Conservation (phyloP, 2,113 vertebrate species). For the Actinemys pallida region DNA sequence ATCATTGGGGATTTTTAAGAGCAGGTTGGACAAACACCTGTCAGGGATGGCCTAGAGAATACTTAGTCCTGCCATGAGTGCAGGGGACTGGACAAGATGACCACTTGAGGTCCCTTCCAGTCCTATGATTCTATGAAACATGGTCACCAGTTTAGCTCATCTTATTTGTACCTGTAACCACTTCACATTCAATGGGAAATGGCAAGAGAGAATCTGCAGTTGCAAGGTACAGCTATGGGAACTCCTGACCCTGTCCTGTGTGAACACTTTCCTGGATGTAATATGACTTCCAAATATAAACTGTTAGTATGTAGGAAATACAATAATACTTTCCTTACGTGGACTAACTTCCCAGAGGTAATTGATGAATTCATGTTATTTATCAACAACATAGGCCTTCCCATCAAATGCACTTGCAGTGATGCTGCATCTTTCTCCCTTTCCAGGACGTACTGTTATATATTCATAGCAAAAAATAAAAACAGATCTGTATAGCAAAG, state of each 20-base stretch:
- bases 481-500: background rate
- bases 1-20: too few relatives aligned
- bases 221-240: background rate
- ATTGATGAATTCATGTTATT: background rate
- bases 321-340: background rate
- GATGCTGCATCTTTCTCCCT: background rate
- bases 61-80: too few relatives aligned
- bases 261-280: background rate
- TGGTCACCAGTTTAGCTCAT: background rate
- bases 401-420: background rate
- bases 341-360: background rate
- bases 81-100: too few relatives aligned
- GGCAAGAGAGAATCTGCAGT: background rate
- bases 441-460: background rate
- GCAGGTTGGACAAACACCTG: too few relatives aligned
- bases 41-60: too few relatives aligned
- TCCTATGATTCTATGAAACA: background rate
- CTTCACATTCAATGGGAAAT: background rate
- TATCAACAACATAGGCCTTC: background rate
- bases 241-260: background rate
- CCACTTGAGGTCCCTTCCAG: too few relatives aligned
- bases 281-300: background rate
- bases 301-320: background rate
- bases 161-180: background rate
- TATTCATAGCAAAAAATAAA: constrained; percentile 43